Conservation (phyloP, 1,140 invertebrate species). For the Leptinotarsa texana region DNA sequence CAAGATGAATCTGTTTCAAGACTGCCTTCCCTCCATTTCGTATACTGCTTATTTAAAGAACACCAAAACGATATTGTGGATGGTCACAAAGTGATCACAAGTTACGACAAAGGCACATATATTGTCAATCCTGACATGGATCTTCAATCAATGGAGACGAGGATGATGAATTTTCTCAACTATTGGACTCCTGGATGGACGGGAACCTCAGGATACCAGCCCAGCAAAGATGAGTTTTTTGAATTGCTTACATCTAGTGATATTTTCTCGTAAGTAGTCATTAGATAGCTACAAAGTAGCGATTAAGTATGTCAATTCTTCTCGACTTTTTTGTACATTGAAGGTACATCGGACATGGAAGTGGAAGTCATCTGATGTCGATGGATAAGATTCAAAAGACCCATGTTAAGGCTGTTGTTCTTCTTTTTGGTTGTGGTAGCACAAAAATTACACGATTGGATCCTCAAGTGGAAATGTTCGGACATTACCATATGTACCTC, state of each 20-base stretch:
- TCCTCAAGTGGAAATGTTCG: slow-evolving; percentile 64
- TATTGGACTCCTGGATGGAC: slow-evolving; percentile 69
- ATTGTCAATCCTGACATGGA: slow-evolving; percentile 72
- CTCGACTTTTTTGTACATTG: slow-evolving; percentile 27
- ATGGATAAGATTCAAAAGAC: slow-evolving; percentile 65
- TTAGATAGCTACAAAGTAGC: neutral
- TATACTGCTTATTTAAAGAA: slow-evolving; percentile 67
- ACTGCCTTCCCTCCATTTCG: slow-evolving; percentile 74
- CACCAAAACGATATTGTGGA: slow-evolving; percentile 62
- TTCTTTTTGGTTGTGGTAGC: slow-evolving; percentile 80
- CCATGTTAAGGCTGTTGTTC: slow-evolving; percentile 61
- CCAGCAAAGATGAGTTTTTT: slow-evolving; percentile 63
- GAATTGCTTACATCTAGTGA: slow-evolving; percentile 64
- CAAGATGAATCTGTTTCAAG: slow-evolving; percentile 67
- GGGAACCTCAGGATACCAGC: slow-evolving; percentile 63
- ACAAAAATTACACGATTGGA: slow-evolving; percentile 63
- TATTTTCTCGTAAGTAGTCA: slow-evolving; percentile 68
- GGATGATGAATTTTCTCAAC: slow-evolving; percentile 65
- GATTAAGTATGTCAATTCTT: neutral
- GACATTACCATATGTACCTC: slow-evolving; percentile 70
- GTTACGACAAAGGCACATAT: slow-evolving; percentile 56
- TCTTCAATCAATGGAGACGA: slow-evolving; percentile 69
- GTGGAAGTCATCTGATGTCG: slow-evolving; percentile 69
- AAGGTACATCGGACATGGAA: slow-evolving; percentile 78
- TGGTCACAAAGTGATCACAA: slow-evolving; percentile 60